A percentile compares a stretch with the other conserved stretches of the same genome.
Conservation (phyloP, 1,140 invertebrate species). For the Cotesia chilonis region DNA sequence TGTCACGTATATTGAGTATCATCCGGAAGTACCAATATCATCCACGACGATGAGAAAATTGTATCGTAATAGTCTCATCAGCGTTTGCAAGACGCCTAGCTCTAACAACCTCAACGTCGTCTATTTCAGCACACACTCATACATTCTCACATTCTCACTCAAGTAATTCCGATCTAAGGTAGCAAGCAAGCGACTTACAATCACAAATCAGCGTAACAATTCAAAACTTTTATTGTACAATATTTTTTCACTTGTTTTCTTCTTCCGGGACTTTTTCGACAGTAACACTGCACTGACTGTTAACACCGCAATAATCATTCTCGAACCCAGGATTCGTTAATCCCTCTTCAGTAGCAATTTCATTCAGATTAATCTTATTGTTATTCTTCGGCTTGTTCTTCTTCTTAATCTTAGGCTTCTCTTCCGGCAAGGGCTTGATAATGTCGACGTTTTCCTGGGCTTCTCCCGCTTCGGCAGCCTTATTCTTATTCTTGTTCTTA, state of each 20-base stretch:
- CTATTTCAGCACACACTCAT: conserved; percentile 18
- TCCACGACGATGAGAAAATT: conserved; percentile 25
- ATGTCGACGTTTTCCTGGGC: conserved; percentile 53
- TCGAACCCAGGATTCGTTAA: conserved; percentile 65
- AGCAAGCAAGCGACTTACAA: too few species aligned
- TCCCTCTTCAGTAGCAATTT: conserved; percentile 51
- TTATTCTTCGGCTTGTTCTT: conserved; percentile 35
- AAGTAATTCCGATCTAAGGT: too few species aligned
- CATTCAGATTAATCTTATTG: conserved; percentile 7
- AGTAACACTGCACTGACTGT: conserved; percentile 41
- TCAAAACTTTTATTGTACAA: neutral
- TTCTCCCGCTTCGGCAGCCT: conserved; percentile 45
- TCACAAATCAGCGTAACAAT: too few species aligned
- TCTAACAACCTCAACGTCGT: neutral
- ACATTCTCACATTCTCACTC: conserved; percentile 6
- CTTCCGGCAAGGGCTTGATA: conserved; percentile 50
- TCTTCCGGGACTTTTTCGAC: conserved; percentile 40
- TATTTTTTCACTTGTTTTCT: conserved; percentile 32
- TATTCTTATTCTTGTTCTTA: neutral
- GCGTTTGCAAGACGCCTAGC: neutral
- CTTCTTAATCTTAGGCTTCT: conserved; percentile 19
- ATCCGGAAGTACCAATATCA: conserved; percentile 28
- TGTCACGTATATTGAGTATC: conserved; percentile 20
- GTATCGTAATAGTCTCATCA: conserved; percentile 20
- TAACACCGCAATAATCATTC: conserved; percentile 45